Base-by-base conservation (phyloP, 2,797 vertebrate genomes). In the Varecia variegata region DNA sequence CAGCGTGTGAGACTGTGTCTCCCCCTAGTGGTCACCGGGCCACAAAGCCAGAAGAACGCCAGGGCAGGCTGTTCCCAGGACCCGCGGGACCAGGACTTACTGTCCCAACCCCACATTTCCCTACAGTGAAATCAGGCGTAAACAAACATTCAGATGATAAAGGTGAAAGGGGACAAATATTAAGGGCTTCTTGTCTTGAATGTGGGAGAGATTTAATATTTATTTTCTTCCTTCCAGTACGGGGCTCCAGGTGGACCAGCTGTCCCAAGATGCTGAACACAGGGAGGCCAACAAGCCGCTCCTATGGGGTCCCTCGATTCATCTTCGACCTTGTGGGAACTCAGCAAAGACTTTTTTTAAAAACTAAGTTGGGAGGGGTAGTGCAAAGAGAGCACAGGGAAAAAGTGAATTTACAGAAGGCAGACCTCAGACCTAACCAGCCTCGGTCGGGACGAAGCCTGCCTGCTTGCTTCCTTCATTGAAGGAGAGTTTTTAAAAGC, bases 1-100 rank as follows among this genome's bases (percentile, higher is more conserved):
- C 71, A 17, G 92, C 21, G 14, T 6, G 3, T 3, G 80, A 0
- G 76, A 27, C 71, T 60, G 3, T 50, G 30, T 52, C 40, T 35
- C 96, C 94, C 94, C 74, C 96, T 96, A 43, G 94, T 35, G 97
- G 92, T 25, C 93, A 77, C 8, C 54, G 0, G 1, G 82, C 47
- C 76, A 45, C 73, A 85, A 60, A 82, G 56, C 68, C 68, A 32
- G 60, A 40, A n/a, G 54, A 62, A 21, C 0, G 1, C 0, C 32
- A 1, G 5, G 18, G 74, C 14, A 5, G 43, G 20, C 43, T 32
- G 20, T 7, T 27, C n/a, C 68, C 58, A 20, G 38, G 18, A 70
- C 43, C 13, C 2, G 2, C 0, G 1, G 43, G 1, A 18, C 18
- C 25, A 40, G 47, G 58, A 35, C 7, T 7, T 12, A 20, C 11